These are phyloP conservation scores for Monopterus albus DNA, from an alignment of 2,113 vertebrate species.

Conservation along the genomic window DNA sequence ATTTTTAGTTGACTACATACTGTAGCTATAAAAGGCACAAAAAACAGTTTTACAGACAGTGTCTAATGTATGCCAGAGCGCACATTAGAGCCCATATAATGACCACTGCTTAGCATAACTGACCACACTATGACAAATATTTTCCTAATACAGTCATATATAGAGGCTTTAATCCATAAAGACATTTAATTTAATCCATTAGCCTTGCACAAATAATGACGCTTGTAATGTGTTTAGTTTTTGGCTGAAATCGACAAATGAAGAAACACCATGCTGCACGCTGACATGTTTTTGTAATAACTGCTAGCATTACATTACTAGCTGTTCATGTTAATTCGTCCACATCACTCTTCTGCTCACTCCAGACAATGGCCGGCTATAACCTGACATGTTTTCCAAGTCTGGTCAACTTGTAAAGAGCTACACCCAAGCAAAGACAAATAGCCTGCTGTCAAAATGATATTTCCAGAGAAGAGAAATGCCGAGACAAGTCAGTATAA, in stretches of 20 bases:
- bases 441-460: conserved; percentile 21
- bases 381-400: not conserved
- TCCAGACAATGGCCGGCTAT: not conserved
- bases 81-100: conserved; percentile 43
- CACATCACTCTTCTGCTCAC: not conserved
- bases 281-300: not conserved
- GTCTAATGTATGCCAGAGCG: conserved; percentile 25
- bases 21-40: conserved; percentile 43
- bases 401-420: not conserved
- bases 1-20: conserved; percentile 31
- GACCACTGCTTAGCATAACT: conserved; percentile 27
- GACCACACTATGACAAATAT: conserved; percentile 16
- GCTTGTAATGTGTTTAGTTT: not conserved
- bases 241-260: too few relatives aligned
- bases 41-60: conserved; percentile 35
- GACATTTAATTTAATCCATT: not conserved
- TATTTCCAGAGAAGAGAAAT: conserved; percentile 21
- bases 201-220: conserved; percentile 2
- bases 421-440: not conserved
- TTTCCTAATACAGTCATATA: conserved; percentile 34
- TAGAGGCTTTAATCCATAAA: conserved; percentile 21
- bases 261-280: not conserved
- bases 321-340: conserved; percentile 16
- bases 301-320: not conserved
- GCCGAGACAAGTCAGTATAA: conserved; percentile 34